Base-by-base conservation (phyloP, 2,113 vertebrate species). In the Pangasianodon hypophthalmus region DNA sequence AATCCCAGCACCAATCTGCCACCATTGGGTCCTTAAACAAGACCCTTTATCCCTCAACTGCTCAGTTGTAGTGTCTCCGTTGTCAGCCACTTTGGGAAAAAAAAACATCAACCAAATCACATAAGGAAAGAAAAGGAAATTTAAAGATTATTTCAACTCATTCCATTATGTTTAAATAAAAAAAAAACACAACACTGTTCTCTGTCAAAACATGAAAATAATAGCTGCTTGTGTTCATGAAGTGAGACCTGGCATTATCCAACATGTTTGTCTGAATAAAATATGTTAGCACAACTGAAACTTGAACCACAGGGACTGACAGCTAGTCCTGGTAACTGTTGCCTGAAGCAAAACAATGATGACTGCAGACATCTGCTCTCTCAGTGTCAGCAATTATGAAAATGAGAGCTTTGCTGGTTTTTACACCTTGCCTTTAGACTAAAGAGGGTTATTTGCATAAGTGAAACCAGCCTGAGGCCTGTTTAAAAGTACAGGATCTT, bases 361-460 rank as follows among this genome's bases (percentile, higher is more conserved):
- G 11, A 41, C 77, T 54, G 58, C 50, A 60, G 41, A 64, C 6
- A 67, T 32, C 56, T 52, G 48, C 46, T 41, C 19, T 37, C 6
- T 37, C 10, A 73, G 19, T 85, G 18, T 56, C 84, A 79, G 60
- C 52, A 73, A 85, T 87, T 89, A 91, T 87, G 56, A 48, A 91
- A 91, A 87, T 67, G 54, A 87, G 79, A 83, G 71, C 29, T 58
- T 71, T 64, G 87, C 37, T 44, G 37, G 46, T 24, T 46, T 56
- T 16, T 37, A 69, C 79, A 54, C 60, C 80, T 86, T 88, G 86
- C 16, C 3, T 62, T 88, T 77, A 52, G 11, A 29, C 79, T 4
- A 62, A 44, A 80, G 46, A 85, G 29, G 16, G 24, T 83, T 58
- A 32, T 89, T 87, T 91, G 79, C 88, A 84, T 87, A 69, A 79